Evolutionary conservation across 2,888 invertebrate species (phyloP), one percentile per base, ranked within the genome.

Genomic region (Chesias legatella): DNA sequence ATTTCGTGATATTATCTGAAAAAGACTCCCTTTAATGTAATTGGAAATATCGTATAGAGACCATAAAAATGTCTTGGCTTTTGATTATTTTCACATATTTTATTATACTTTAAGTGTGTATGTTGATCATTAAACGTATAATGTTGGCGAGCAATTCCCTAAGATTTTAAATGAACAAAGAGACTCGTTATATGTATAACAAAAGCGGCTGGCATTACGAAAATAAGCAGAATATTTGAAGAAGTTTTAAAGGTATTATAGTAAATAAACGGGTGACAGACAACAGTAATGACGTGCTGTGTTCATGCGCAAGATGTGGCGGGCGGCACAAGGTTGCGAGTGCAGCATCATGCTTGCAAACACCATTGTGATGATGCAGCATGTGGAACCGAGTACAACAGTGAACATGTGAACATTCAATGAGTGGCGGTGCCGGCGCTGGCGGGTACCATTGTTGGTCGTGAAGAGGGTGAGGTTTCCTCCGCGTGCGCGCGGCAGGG

Each of bases 401-500:
- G 33, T 13, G n/a, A 39, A 38, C 32, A 45, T 40, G 40, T 40
- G 31, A 17, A 17, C n/a, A 22, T 32, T 31, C 40, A 36, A 33
- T 48, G 40, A 20, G 45, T 45, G 37, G 43, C 7, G 35, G 42
- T 45, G 47, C 35, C 56, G 60, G 59, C 58, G 53, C 54, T 55
- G 52, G 59, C 56, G 58, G 58, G 75, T 84, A 85, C 86, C 86
- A 64, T 83, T 75, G 69, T 70, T 69, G 65, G 83, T 80, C 67
- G 84, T 74, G 77, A 83, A 85, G 70, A 88, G 79, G 67, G 86
- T 73, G 67, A 88, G 83, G 75, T 73, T 77, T 48, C 73, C 70
- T 52, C 73, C 66, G 63, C 83, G 84, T 52, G 79, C 70, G 57
- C n/a, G n/a, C n/a, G 84, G 85, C 60, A 84, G 72, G 55, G 86